Conservation (phyloP, 2,797 vertebrate genomes). For the Chaenodraco wilsoni region DNA sequence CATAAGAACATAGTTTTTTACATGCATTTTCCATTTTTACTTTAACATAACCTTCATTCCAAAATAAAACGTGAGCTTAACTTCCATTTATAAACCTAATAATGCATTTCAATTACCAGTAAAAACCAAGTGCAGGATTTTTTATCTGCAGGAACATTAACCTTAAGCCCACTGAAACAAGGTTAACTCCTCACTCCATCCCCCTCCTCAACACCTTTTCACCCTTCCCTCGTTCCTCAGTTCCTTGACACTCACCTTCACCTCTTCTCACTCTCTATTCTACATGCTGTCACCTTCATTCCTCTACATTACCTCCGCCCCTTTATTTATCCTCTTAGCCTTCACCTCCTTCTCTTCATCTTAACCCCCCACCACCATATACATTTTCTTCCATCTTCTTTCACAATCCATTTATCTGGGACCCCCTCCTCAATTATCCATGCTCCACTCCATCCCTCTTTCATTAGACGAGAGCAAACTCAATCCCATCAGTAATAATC, state of each 20-base stretch:
- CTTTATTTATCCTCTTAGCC: conserved; percentile 22
- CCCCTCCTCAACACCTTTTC: conserved; percentile 12
- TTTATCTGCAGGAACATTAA: conserved; percentile 30
- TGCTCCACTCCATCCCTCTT: conserved; percentile 58
- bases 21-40: neutral
- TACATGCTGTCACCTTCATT: conserved; percentile 2
- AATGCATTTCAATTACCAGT: conserved; percentile 21
- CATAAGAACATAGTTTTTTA: neutral
- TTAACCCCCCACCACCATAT: too few relatives aligned
- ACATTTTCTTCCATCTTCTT: neutral
- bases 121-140: conserved; percentile 5
- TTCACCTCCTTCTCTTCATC: conserved; percentile 12
- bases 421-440: conserved; percentile 3
- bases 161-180: conserved; percentile 27
- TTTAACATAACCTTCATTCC: too few relatives aligned
- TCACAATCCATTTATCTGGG: conserved; percentile 31
- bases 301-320: conserved; percentile 6
- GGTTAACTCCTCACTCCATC: conserved; percentile 15
- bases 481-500: conserved; percentile 68
- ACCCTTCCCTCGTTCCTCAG: neutral
- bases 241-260: conserved; percentile 59
- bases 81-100: neutral
- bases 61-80: neutral
- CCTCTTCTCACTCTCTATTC: neutral
- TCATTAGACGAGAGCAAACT: conserved; percentile 72